phyloP scores from a whole-genome alignment of 2,797 vertebrate genomes.

The Aythya fuligula region DNA sequence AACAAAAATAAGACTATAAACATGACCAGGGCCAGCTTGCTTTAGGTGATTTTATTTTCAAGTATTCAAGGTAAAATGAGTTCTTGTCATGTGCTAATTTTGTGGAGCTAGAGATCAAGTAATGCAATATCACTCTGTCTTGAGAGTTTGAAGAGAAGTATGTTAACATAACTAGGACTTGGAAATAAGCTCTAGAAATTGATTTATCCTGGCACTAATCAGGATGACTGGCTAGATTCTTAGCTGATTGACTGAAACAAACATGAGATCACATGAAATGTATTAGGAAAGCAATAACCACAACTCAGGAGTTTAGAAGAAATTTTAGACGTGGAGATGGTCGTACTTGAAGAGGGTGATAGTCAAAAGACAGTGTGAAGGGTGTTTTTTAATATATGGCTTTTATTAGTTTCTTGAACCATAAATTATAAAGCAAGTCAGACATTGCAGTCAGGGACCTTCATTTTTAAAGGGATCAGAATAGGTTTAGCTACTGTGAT shows the following conservation, averaged over 20 bases:
- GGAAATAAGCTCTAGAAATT: slow-evolving; percentile 41
- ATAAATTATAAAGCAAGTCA: neutral
- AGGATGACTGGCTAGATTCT: slow-evolving; percentile 13
- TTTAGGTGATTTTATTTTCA: slow-evolving; percentile 29
- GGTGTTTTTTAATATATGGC: accelerated
- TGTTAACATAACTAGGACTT: neutral
- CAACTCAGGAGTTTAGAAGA: neutral
- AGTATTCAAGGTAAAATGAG: neutral
- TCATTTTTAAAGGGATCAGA: neutral
- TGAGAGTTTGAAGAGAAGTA: slow-evolving; percentile 66
- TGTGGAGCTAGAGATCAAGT: slow-evolving; percentile 2
- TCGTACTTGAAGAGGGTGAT: neutral
- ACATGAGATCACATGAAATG: neutral
- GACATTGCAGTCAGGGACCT: no score
- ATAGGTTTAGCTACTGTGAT: neutral
- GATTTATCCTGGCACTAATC: slow-evolving; percentile 61
- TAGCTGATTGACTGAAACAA: slow-evolving; percentile 28
- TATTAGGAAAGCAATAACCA: neutral
- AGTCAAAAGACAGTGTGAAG: neutral
- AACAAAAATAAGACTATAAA: neutral
- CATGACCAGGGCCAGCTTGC: neutral
- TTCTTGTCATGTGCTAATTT: slow-evolving; percentile 21
- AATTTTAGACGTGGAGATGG: neutral
- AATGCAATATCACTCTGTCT: slow-evolving; percentile 15
- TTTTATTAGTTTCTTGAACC: neutral